Base-by-base conservation (phyloP, 2,113 vertebrate genomes). In the Gambusia affinis region DNA sequence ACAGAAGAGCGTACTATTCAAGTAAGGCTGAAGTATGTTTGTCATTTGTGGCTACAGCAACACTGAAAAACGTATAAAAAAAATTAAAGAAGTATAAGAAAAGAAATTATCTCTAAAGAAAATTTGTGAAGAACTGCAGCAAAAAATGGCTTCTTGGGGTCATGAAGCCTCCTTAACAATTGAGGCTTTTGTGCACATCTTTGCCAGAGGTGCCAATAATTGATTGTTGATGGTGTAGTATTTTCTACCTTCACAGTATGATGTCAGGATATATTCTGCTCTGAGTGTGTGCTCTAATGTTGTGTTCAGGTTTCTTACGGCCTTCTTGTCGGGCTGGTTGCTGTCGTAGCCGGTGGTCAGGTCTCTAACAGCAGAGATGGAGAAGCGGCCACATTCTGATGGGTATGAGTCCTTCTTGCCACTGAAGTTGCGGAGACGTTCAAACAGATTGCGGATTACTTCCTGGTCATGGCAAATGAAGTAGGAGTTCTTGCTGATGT, bases 291-390 rank as follows among this genome's bases (percentile, higher is more conserved):
- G 4, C 70, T 60, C 31, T 80, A 2, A 7, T 30, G 27, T 29
- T 64, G 27, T 71, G 12, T 63, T 4, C 60, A 47, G 15, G 22
- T 1, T 22, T 60, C 97, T 96, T 88, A 99, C 98, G 62, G 98
- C 97, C 77, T 96, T 96, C 80, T 96, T 95, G 82, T 96, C 90
- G 1, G 95, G 85, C 73, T 97, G 96, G 88, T 90, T 96, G 87
- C 94, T 97, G 87, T 99, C 98, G 11, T 97, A 97, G 22, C 97
- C 97, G 0, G 97, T 98, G 54, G 97, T 99, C 72, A 99, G 90
- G 88, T 99, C 98, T 31, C 98, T 93, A 54, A 98, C 92, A 37
- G 94, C 91, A 29, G 95, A 94, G 87, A 99, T 90, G 79, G 94
- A 77, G 91, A 98, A 97, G 80, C 83, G 91, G 33, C 96, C 97